Base-by-base conservation (phyloP, 2,888 invertebrate species). In the Patella depressa region DNA sequence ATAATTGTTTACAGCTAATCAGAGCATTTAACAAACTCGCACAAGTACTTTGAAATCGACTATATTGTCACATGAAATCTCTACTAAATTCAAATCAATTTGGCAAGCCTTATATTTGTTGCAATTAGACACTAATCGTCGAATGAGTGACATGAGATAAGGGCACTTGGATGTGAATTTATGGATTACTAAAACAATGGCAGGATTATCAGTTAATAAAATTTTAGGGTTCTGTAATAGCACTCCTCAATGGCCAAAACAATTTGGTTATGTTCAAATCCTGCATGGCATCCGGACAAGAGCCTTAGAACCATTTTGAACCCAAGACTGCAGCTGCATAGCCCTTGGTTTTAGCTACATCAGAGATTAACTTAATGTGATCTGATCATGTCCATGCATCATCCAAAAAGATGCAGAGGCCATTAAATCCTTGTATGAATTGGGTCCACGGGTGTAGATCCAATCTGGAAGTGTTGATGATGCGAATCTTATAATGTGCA, bases 251-350 rank as follows among this genome's bases (percentile, higher is more conserved):
- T 17, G 11, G 73, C 73, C 24, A 73, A 9, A 14, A 73, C 54
- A 24, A 73, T 53, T n/a, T 34, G 73, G 29, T 53, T 11, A 74
- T 74, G 45, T 29, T 65, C 65, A 57, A 53, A 15, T 57, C 12
- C 19, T 74, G 59, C 59, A 59, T 11, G 2, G 59, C 59, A n/a
- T 5, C 14, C 19, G 55, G n/a, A 55, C 55, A 74, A 14, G 54
- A 19, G 4, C 74, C 57, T 9, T 24, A 74, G 55, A 74, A 59
- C 74, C 57, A 74, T 5, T 7, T n/a, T 15, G 2, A 45, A 15
- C 72, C 72, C 34, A 53, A 34, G 15, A 74, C n/a, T n/a, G n/a
- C 74, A 19, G 74, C 74, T 17, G n/a, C 55, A 74, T 55, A 74
- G 24, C 74, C 74, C 3, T 12, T 5, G 57, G 55, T 19, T 29